Evolutionary conservation across 2,797 vertebrate species (phyloP), one percentile per base, ranked within the genome.

Genomic region (Harpagifer antarcticus): DNA sequence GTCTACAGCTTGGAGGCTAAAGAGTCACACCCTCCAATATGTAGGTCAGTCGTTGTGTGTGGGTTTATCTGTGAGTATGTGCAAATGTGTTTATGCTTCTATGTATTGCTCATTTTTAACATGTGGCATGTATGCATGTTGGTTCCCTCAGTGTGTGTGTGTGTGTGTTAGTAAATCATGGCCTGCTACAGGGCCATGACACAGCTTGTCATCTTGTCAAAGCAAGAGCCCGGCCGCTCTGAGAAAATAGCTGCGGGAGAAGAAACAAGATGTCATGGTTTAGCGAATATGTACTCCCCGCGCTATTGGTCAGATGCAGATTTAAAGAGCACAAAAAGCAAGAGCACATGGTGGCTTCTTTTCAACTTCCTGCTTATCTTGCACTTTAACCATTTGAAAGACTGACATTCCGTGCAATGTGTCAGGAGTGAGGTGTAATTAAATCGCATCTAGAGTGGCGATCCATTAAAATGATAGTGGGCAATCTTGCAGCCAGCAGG

Each of bases 391-490:
- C 10, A 13, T 62, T 81, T 52, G 45, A 64, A 74, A 73, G 56
- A 58, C 12, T 71, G 77, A 79, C 76, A 83, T 63, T 79, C 11
- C 8, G 48, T 9, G 45, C 68, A 15, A 67, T 5, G 53, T 75
- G 86, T 83, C 78, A 55, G 72, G 15, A 80, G 62, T 43, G 56
- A 70, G 55, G 69, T 47, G 65, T 82, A 88, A 89, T 88, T 88
- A 83, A 90, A 86, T 78, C 68, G 52, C 62, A 86, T 86, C 81
- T 54, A 43, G 75, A 66, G 70, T 52, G 76, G 70, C 42, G 77
- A 92, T 90, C 84, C 86, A 86, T 88, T 88, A 79, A 86, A 86
- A 86, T 68, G 86, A 89, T 88, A 89, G 84, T 67, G 23, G 78
- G 60, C 83, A 88, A 87, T 88, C 77, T 80, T 27, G 56, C 72